Evolutionary conservation across 1,140 invertebrate species (phyloP), one percentile per base, ranked within the genome.

Genomic region (Yoshiicerus persimilis): DNA sequence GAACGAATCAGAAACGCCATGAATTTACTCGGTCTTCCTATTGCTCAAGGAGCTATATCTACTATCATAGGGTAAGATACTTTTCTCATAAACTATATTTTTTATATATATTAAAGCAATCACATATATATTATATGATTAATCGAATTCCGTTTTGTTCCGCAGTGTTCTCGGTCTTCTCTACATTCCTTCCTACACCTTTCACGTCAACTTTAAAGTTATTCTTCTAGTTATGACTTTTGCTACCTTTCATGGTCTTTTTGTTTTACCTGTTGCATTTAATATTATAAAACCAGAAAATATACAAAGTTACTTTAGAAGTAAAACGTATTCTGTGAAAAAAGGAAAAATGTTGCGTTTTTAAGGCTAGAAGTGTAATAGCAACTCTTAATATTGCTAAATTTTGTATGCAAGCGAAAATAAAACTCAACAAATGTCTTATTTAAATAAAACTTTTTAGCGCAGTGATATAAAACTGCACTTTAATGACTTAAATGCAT

Each of bases 161-260:
- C n/a, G 2, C 1, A 56, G 98, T 75, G 95, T 99, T 13, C 93
- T 97, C 0, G 96, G 97, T 0, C 92, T 99, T 0, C 93, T 97
- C 4, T 93, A 98, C 56, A 97, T 97, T 0, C 96, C 97, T 86
- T 99, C 97, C 89, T 99, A 98, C 91, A 98, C 99, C 75, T 99
- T 99, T 92, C 93, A 97, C 16, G 97, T 98, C 0, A 99, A 99
- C 94, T 99, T 99, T 93, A 99, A 99, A 93, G 98, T 98, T 94
- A 97, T 99, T 32, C 4, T 30, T 70, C 66, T 70, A 9, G 66
- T 70, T 1, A 70, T 70, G 25, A 30, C 10, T 27, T 27, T 98
- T 98, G 92, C 94, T 27, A 96, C 97, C 1, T 94, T 98, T 93
- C 98, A 99, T 91, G 97, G 97, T 0, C 93, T 99, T 0, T 95